Percentiles rank a stretch among this genome's conserved stretches.
These are phyloP conservation scores for Tupiocoris notatus DNA, from an alignment of 2,888 invertebrate genomes.

Conservation along the genomic window DNA sequence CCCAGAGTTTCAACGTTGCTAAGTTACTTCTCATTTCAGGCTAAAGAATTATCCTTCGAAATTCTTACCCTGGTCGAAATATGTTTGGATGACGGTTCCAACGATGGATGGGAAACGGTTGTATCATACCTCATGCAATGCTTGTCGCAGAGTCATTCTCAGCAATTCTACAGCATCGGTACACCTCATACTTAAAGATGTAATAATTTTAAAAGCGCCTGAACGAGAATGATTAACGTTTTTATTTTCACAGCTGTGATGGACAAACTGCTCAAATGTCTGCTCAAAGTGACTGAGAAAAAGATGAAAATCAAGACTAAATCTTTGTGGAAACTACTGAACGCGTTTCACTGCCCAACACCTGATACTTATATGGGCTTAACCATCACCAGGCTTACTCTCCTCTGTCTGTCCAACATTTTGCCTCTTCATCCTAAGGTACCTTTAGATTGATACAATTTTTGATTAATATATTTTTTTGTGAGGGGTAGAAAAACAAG, in stretches of 20 bases:
- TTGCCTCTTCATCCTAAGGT: conserved; percentile 29
- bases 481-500: too few species aligned
- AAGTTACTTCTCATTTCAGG: conserved; percentile 1
- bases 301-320: conserved; percentile 20
- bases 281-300: conserved; percentile 33
- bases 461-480: too few species aligned
- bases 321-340: conserved; percentile 56
- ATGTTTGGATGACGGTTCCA: conserved; percentile 50
- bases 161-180: conserved; percentile 62
- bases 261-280: conserved; percentile 51
- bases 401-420: conserved; percentile 54
- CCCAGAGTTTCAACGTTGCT: not conserved
- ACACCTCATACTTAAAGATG: not conserved
- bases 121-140: conserved; percentile 57
- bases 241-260: conserved; percentile 56
- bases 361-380: conserved; percentile 60
- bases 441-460: too few species aligned
- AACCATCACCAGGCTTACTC: conserved; percentile 58
- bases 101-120: conserved; percentile 55
- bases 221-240: not conserved
- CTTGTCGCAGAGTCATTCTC: conserved; percentile 57
- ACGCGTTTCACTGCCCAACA: conserved; percentile 59
- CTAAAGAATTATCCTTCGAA: conserved; percentile 52
- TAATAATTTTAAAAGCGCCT: not conserved
- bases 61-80: conserved; percentile 54